Base-by-base conservation (phyloP, 2,797 vertebrate species). In the Gallinago solitaria region DNA sequence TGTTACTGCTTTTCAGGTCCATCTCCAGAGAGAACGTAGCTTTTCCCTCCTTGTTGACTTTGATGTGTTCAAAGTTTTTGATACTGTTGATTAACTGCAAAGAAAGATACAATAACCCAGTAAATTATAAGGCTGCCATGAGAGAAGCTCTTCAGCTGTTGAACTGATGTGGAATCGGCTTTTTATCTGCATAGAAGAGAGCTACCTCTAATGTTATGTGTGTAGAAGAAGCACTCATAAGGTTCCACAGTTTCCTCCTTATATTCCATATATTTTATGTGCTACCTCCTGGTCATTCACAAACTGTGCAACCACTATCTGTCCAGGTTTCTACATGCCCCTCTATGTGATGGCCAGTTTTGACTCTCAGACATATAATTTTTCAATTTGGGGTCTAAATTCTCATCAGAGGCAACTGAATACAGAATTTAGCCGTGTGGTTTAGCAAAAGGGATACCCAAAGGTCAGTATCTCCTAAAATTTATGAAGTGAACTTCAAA, bases 21-120 rank as follows among this genome's bases (percentile, higher is more conserved):
- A 99, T 97, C 90, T 99, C 99, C 96, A 99, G 87, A 86, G 98
- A 98, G 91, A 99, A 98, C 0, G 97, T 97, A 39, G 99, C 99
- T 2, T 88, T 71, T 35, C 95, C 97, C 12, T 98, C 95, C 27
- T 96, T 97, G 67, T 91, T 98, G 86, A 99, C 98, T 82, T 86
- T 98, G 88, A 99, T 97, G 57, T 98, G 99, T 91, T 98, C 98
- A 51, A 99, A 95, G 86, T 98, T 98, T 75, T 73, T 97, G 83
- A 99, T 91, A 8, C 97, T 93, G 15, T 97, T 61, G 83, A 99
- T 69, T 82, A 99, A 98, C 99, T 99, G 95, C 53, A 93, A 86
- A 83, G 45, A 50, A 85, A 92, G 59, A 71, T 7, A 21, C 4
- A 84, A 87, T 18, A 73, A 83, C 24, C 4, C 45, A 15, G 48